Conservation (phyloP, 2,888 invertebrate species). For the Busseola fusca region DNA sequence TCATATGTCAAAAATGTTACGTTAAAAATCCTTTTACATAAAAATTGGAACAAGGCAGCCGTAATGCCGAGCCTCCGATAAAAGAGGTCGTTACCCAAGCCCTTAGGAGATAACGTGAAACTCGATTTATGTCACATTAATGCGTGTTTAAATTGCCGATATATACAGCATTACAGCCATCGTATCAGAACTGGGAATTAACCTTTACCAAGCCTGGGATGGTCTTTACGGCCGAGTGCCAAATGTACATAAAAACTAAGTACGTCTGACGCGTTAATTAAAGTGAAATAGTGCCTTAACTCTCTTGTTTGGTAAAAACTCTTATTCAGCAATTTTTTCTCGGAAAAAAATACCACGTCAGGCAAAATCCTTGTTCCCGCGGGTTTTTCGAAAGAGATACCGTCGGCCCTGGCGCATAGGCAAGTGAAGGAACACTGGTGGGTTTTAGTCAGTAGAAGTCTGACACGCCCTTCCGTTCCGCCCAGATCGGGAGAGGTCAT, state of each 20-base stretch:
- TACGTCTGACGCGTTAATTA: conserved; percentile 18
- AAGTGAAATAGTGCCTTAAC: background rate
- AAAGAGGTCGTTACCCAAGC: conserved; percentile 61
- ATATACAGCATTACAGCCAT: conserved; percentile 39
- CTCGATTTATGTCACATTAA: conserved; percentile 65
- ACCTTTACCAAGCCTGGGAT: conserved; percentile 45
- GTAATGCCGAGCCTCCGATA: conserved; percentile 48
- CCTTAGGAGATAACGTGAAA: conserved; percentile 60
- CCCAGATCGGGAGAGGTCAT: too few species aligned
- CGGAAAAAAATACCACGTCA: background rate
- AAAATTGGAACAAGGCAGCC: conserved; percentile 37
- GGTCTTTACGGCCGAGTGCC: conserved; percentile 39
- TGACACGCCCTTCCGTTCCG: too few species aligned
- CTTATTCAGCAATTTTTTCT: background rate
- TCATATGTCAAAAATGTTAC: background rate
- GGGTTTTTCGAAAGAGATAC: too few species aligned
- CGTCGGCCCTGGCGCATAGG: too few species aligned
- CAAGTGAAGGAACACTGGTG: too few species aligned
- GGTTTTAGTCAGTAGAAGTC: too few species aligned
- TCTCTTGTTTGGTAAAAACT: background rate
- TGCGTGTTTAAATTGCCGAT: conserved; percentile 57
- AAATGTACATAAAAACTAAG: conserved; percentile 16
- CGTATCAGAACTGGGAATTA: conserved; percentile 53
- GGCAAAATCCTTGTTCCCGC: too few species aligned
- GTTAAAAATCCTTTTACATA: conserved; percentile 27